These are phyloP conservation scores for Yasuhikotakia modesta DNA, from an alignment of 2,797 vertebrate genomes.

Conservation along the genomic window DNA sequence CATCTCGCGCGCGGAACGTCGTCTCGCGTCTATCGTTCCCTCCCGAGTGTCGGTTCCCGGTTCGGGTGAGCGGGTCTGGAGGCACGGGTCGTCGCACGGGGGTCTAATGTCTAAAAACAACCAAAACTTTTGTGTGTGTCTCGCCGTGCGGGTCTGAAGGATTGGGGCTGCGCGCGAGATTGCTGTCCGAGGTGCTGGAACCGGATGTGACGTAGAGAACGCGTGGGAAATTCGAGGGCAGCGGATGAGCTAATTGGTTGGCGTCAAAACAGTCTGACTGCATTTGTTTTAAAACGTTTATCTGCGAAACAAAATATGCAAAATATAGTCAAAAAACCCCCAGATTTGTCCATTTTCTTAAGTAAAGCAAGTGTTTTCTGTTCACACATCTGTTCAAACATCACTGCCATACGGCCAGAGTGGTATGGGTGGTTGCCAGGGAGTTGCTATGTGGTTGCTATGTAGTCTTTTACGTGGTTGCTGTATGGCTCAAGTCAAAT, in stretches of 20 bases:
- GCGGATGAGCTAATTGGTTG: conserved; percentile 29
- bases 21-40: conserved; percentile 27
- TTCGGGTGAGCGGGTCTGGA: conserved; percentile 66
- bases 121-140: conserved; percentile 34
- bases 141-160: conserved; percentile 7
- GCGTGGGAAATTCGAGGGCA: conserved; percentile 85
- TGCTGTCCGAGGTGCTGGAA: conserved; percentile 75
- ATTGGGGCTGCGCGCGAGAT: conserved; percentile 61
- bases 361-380: not conserved
- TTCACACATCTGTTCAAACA: not conserved
- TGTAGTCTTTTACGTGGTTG: too few species aligned
- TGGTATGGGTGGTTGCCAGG: too few species aligned
- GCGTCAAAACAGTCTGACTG: conserved; percentile 2
- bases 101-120: not conserved
- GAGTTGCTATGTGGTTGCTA: too few species aligned
- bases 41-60: conserved; percentile 48
- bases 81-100: conserved; percentile 62
- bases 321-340: too few species aligned
- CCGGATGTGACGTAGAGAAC: conserved; percentile 86
- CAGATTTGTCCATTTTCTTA: not conserved
- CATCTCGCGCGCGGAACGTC: conserved; percentile 69
- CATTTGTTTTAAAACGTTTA: not conserved
- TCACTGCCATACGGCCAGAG: too few species aligned
- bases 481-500: too few species aligned
- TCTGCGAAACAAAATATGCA: not conserved